Evolutionary conservation across 1,140 invertebrate species (phyloP), one percentile per base, ranked within the genome.

Genomic region (Pseudobourletiella spinata): DNA sequence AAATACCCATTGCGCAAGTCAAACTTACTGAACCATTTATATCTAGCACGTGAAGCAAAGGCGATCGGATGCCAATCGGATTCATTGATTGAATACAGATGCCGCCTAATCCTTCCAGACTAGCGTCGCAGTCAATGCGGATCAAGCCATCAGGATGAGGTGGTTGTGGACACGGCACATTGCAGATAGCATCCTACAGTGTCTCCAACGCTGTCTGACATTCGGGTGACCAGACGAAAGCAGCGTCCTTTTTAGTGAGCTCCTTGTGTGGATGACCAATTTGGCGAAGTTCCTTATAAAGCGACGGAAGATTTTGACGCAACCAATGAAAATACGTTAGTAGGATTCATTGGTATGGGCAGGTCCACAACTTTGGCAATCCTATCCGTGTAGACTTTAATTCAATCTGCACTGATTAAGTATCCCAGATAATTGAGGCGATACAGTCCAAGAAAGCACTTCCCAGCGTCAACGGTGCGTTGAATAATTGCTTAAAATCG

Each of bases 391-490:
- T 39, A 8, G 32, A n/a, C 32, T 11, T n/a, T n/a, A 39, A 39
- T n/a, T 11, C n/a, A 11, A n/a, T 8, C 32, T n/a, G 32, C 8
- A n/a, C 8, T 39, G n/a, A 39, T 8, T 11, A 75, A 70, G 51
- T 70, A 54, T 15, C 70, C 70, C 16, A 71, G 20, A 51, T 71
- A 71, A 14, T 42, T 54, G 15, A 70, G 29, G 59, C 56, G 50
- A 2, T 24, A 52, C 32, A 46, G 25, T 16, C 65, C 55, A 61
- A 71, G 71, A 1, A 26, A 0, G 14, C 65, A 68, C 62, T 72
- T 72, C 15, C 32, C 63, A 20, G 65, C 48, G 26, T 66, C 28
- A 16, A 24, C 3, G 4, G 72, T 55, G 26, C 68, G 18, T 0
- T 25, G n/a, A 11, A 69, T 44, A 24, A 69, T 51, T 26, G 32